Evolutionary conservation across 1,140 invertebrate species (phyloP).

Genomic region (Calephelis nemesis): DNA sequence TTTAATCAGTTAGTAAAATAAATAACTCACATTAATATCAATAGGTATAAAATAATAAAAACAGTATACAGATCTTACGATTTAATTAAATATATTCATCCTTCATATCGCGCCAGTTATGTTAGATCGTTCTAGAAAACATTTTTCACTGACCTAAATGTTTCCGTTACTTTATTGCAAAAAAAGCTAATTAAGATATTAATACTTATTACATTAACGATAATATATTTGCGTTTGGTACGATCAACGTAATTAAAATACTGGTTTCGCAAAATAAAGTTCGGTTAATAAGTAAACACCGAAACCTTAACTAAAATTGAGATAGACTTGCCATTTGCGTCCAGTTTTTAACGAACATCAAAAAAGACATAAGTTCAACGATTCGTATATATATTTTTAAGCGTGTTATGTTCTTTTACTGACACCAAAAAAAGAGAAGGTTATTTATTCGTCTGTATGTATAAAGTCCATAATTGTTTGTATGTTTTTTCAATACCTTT

Average conservation of each 20-base stretch:
- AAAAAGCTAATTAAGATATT: constrained; percentile 7
- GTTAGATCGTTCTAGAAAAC: neutral
- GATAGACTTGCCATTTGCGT: neutral
- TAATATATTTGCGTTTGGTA: constrained; percentile 12
- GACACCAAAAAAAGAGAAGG: no score
- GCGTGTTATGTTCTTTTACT: no score
- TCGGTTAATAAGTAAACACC: neutral
- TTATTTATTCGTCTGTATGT: no score
- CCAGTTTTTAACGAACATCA: no score
- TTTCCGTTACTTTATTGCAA: neutral
- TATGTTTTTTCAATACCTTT: no score
- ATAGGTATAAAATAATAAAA: no score
- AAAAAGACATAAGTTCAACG: no score
- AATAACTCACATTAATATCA: no score
- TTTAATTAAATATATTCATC: neutral
- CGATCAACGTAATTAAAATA: constrained; percentile 15
- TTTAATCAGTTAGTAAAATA: no score
- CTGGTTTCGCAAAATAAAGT: constrained; percentile 8
- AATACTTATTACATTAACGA: constrained; percentile 13
- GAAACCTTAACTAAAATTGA: neutral
- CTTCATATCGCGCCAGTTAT: neutral
- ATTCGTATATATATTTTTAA: no score
- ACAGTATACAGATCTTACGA: no score
- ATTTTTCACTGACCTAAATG: neutral
- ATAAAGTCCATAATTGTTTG: no score